Conservation (phyloP, 2,888 invertebrate genomes). For the Pseudoips prasinana region DNA sequence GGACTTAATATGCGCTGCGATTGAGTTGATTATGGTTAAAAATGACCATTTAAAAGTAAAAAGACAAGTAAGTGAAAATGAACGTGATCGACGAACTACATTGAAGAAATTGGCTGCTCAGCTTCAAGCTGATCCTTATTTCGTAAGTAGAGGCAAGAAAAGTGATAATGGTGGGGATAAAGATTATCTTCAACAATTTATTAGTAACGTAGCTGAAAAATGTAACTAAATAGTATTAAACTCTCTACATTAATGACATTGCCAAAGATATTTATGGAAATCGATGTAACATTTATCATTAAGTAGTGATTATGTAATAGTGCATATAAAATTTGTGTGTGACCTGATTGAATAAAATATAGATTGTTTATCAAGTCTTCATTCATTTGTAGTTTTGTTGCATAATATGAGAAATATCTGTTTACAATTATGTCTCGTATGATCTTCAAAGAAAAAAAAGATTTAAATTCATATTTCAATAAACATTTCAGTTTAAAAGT, state of each 20-base stretch:
- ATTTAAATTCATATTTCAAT: too few relatives aligned
- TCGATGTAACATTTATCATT: conserved; percentile 17
- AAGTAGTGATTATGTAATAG: conserved; percentile 20
- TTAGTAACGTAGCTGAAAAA: conserved; percentile 54
- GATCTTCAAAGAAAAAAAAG: too few relatives aligned
- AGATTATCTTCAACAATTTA: conserved; percentile 50
- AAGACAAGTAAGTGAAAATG: conserved; percentile 55
- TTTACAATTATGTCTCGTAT: too few relatives aligned
- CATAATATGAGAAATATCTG: background rate
- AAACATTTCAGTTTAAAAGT: too few relatives aligned
- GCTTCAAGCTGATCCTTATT: conserved; percentile 70
- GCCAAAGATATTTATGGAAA: conserved; percentile 21
- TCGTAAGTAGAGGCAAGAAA: conserved; percentile 71
- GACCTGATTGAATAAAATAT: conserved; percentile 42
- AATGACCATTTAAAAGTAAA: conserved; percentile 47
- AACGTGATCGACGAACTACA: conserved; percentile 63
- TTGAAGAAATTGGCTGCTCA: conserved; percentile 69
- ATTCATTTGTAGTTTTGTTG: conserved; percentile 11
- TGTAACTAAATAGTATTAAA: conserved; percentile 44
- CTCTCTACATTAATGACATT: conserved; percentile 11
- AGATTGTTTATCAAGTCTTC: conserved; percentile 35
- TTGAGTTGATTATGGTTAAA: conserved; percentile 49
- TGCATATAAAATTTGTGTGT: conserved; percentile 24
- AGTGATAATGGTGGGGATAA: conserved; percentile 33
- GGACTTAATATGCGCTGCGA: conserved; percentile 62